Evolutionary conservation across 2,113 vertebrate genomes (phyloP).

Genomic region (Vulpes lagopus): DNA sequence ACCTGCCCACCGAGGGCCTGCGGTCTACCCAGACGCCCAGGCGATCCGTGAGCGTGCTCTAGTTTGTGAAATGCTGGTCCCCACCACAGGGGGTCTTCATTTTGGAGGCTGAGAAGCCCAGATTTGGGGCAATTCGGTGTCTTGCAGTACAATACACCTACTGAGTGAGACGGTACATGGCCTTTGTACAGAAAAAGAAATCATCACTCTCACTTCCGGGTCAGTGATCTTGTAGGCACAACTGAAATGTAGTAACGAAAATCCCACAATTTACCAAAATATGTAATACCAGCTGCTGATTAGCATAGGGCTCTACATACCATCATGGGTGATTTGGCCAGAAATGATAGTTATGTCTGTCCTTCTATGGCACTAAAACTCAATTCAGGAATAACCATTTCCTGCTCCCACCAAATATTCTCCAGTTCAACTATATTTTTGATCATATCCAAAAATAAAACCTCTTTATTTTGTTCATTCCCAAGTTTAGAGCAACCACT

Average conservation of each 20-base stretch:
- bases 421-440: neutral
- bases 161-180: neutral
- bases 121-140: neutral
- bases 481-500: neutral
- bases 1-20: neutral
- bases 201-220: neutral
- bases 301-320: neutral
- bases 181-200: neutral
- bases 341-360: neutral
- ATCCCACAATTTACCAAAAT: neutral
- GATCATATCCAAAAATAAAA: neutral
- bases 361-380: neutral
- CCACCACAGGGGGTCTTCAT: neutral
- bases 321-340: neutral
- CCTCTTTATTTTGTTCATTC: neutral
- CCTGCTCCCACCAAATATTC: neutral
- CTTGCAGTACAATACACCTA: neutral
- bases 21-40: neutral
- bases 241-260: neutral
- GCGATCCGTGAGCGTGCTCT: neutral
- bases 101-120: neutral
- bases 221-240: neutral
- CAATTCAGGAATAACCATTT: neutral
- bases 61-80: neutral
- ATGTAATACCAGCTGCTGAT: neutral